Evolutionary conservation across 2,888 invertebrate genomes (phyloP), one percentile per base, ranked within the genome.

Genomic region (Cheilosia urbana): DNA sequence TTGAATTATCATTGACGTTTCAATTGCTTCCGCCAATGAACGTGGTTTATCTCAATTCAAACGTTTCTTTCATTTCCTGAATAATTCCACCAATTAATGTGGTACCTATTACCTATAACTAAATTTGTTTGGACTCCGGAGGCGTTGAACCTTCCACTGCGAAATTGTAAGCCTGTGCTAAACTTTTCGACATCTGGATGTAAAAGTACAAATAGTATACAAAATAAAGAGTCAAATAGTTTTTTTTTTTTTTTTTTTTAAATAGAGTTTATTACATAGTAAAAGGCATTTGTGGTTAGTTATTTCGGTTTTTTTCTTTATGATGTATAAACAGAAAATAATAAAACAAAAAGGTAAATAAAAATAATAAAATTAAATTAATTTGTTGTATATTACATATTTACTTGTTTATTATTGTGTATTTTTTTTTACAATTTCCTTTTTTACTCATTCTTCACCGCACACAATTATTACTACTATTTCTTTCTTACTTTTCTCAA

Each of bases 211-310:
- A 34, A 11, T 34, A 9, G 34, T 5, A 15, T 21, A 47, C 13
- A 17, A 40, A 68, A 17, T n/a, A 37, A 34, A 49, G 21, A 51
- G 5, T 1, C 6, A 51, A 6, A 21, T 1, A 1, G 1, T 76
- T 27, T 27, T 77, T 79, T 75, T 80, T 58, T n/a, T n/a, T n/a
- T n/a, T n/a, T n/a, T 21, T 68, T 79, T 75, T 80, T 58, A 66
- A 80, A 84, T 75, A 71, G n/a, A 57, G 53, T 84, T 84, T 84
- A 80, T 84, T 84, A 80, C 63, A 80, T 76, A 66, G 75, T 84
- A 80, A 69, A 84, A 80, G 80, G 80, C 84, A 84, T 84, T 80
- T 84, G 79, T 84, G 83, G 79, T 84, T 84, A 79, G 62, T 84
- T 69, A 73, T 75, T 68, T 78, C 34, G 30, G 37, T 62, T 47